Evolutionary conservation across 1,140 invertebrate species (phyloP), one percentile per base, ranked within the genome.

Genomic region (Pissodes strobi): DNA sequence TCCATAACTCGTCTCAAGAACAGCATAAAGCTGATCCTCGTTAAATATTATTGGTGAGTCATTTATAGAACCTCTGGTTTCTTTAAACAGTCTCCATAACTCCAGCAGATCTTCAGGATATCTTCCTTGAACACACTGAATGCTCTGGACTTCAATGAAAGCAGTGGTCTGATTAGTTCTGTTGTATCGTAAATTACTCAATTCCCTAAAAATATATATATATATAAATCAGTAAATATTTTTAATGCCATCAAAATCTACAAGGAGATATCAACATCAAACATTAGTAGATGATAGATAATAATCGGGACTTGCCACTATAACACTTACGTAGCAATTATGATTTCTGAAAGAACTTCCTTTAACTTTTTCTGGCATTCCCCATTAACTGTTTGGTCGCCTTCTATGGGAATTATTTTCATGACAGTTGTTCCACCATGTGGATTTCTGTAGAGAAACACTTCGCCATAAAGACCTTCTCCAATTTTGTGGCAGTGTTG

Each of bases 381-480:
- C 43, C 88, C 90, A 83, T 96, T 96, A 10, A 95, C 87, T 27
- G 83, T 72, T 34, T 82, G 69, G 17, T 77, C 71, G 2, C 91
- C 91, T 75, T 91, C 90, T 43, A 94, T 88, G 0, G 92, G 91
- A 64, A 94, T 90, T 38, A 94, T 83, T 83, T 94, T 95, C 69
- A 93, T 81, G n/a, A 94, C 90, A 38, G 85, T 83, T 8, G 76
- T 72, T 6, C 69, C 67, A 15, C 79, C 80, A 64, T 79, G 72
- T 5, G 73, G 74, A 21, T 82, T 81, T 43, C 83, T 82, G 70
- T 86, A 83, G 19, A 89, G 79, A 74, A 93, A 97, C 2, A 96
- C 94, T 81, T 97, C 94, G 0, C 93, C 94, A 74, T 92, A 96
- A 15, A 94, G 90, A 15, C 94, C 94, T 82, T 97, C 94, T 6